Evolutionary conservation across 2,888 invertebrate species (phyloP), one percentile per base, ranked within the genome.

Genomic region (Furcula furcula): DNA sequence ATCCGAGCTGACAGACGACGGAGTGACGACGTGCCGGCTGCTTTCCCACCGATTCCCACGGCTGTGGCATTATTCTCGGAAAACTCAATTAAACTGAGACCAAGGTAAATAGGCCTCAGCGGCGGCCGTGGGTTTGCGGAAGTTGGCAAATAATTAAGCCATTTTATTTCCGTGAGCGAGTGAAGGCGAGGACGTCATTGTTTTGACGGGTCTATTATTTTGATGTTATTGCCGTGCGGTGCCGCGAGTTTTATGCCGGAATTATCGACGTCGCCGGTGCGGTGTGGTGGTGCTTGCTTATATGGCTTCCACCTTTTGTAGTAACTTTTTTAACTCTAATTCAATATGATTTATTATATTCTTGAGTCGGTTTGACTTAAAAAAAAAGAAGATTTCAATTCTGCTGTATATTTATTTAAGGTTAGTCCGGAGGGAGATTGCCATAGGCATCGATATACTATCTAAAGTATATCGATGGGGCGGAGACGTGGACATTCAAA

Each of bases 131-230:
- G n/a, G n/a, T n/a, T n/a, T n/a, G n/a, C 23, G 30, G 35, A 34
- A 30, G 38, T 41, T 26, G 45, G 46, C 36, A 46, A 35, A 47
- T 48, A 50, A 56, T 54, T 48, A 50, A 47, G 41, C 40, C 37
- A 29, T 44, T 47, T 41, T 33, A 38, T 40, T 43, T 48, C 36
- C 29, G 28, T 30, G 13, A 12, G 22, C 30, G 32, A 35, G n/a
- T 31, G 26, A 28, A 35, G 34, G 20, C 16, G n/a, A 23, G 4
- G 1, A 29, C 27, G 20, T 32, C 34, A 42, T 41, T 47, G 45
- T 44, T 33, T 4, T 12, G 12, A 19, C 31, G 46, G 46, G 40
- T 39, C 34, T 25, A 39, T 46, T 46, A 36, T 26, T 35, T 30
- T 18, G 23, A n/a, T 30, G 37, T 38, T 41, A 40, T 34, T 14